These are phyloP conservation scores for Epizoanthus fatuus DNA, from an alignment of 92 coral and sea anemone species.

Conservation along the genomic window DNA sequence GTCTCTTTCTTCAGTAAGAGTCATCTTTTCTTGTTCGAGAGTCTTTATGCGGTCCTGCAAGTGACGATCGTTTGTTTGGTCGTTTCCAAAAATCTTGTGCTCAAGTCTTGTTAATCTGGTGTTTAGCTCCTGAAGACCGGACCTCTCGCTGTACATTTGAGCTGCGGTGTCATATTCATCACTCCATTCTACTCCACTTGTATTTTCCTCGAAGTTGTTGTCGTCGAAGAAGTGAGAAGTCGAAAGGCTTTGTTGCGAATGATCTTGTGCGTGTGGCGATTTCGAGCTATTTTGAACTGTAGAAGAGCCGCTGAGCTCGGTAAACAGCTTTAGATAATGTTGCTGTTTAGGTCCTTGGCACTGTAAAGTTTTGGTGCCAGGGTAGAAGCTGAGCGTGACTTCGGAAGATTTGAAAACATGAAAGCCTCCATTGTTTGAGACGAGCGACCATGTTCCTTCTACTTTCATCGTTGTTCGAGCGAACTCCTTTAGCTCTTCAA, in stretches of 20 bases:
- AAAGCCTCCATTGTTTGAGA: slow-evolving; percentile 19
- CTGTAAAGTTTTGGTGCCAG: slow-evolving; percentile 12
- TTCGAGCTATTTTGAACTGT: not conserved
- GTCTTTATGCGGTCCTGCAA: slow-evolving; percentile 12
- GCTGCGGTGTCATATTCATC: not conserved
- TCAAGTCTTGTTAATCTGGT: slow-evolving; percentile 6
- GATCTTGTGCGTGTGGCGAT: slow-evolving; percentile 14
- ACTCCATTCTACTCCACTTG: slow-evolving; percentile 2
- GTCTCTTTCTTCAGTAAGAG: slow-evolving; percentile 15
- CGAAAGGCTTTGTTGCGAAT: not conserved
- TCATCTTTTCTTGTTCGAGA: slow-evolving; percentile 24
- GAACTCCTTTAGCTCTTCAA: slow-evolving; percentile 9
- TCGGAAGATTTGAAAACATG: not conserved
- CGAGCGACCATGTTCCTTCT: slow-evolving; percentile 3
- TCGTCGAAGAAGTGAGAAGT: not conserved
- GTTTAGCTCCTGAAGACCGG: not conserved
- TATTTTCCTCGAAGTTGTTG: not conserved
- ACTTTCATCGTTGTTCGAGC: not conserved
- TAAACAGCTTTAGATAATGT: not conserved
- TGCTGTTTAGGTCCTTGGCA: slow-evolving; percentile 27
- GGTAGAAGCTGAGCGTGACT: slow-evolving; percentile 12
- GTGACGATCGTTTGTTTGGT: not conserved
- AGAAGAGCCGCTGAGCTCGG: slow-evolving; percentile 15
- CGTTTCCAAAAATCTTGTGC: slow-evolving; percentile 10
- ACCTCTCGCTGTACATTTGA: not conserved